Conservation (phyloP, 1,140 invertebrate genomes). For the Zaprionus capensis region DNA sequence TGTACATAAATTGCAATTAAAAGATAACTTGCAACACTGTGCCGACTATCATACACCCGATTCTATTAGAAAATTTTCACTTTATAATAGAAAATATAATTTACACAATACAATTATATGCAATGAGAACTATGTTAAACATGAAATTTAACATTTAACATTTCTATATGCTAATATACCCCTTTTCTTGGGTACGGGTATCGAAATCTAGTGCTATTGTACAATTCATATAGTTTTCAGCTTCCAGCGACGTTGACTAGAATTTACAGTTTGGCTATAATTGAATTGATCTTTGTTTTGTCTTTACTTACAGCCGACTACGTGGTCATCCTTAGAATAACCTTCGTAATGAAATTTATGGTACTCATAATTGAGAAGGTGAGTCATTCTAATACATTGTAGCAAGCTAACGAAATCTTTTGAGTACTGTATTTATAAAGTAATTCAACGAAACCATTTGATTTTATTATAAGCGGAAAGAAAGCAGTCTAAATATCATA, state of each 20-base stretch:
- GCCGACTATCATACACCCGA: constrained; percentile 10
- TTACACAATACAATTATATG: not conserved
- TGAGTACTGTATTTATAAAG: not conserved
- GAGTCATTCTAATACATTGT: not conserved
- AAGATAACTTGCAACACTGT: not conserved
- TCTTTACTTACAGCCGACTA: constrained; percentile 15
- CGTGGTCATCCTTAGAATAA: constrained; percentile 9
- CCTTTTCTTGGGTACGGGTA: not conserved
- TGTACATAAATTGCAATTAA: constrained; percentile 34
- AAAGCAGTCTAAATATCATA: not conserved
- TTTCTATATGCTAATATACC: not conserved
- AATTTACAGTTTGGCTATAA: not conserved
- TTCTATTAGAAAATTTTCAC: not conserved
- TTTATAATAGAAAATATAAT: not conserved
- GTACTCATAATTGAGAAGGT: constrained; percentile 22
- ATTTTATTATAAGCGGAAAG: not conserved
- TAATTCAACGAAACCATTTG: not conserved
- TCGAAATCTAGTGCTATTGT: not conserved
- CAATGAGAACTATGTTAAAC: not conserved
- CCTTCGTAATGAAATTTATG: constrained; percentile 14
- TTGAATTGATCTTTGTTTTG: constrained; percentile 19
- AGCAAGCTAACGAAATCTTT: not conserved
- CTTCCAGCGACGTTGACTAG: not conserved
- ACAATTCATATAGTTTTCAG: not conserved
- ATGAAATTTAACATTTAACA: not conserved